These are phyloP conservation scores for Datnioides undecimradiatus DNA, from an alignment of 2,113 vertebrate genomes.

Conservation along the genomic window DNA sequence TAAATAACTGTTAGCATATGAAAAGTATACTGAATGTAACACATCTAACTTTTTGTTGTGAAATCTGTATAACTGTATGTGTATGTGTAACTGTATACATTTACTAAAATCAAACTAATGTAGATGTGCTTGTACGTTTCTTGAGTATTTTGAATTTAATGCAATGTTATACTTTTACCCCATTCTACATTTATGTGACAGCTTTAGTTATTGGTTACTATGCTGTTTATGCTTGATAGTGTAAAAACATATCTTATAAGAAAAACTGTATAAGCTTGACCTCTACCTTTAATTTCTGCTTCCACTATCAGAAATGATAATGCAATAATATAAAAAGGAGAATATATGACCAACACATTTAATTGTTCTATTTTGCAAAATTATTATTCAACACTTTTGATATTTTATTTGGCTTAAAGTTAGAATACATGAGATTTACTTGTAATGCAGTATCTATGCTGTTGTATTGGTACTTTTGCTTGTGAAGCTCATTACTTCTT, in stretches of 20 bases:
- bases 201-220: background rate
- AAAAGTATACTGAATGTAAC: background rate
- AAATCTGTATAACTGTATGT: no score
- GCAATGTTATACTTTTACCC: background rate
- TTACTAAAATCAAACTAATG: background rate
- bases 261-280: background rate
- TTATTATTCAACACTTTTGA: background rate
- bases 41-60: background rate
- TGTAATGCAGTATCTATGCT: background rate
- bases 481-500: background rate
- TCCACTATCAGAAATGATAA: background rate
- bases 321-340: background rate
- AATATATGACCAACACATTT: no score
- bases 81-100: background rate
- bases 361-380: no score
- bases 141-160: background rate
- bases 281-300: background rate
- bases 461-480: background rate
- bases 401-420: background rate
- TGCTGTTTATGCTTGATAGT: background rate
- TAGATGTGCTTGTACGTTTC: background rate
- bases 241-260: background rate
- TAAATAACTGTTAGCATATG: background rate
- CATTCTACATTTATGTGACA: background rate
- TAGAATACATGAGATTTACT: background rate